phyloP scores from a whole-genome alignment of 2,888 invertebrate genomes.

The Eustalomyia histrio region DNA sequence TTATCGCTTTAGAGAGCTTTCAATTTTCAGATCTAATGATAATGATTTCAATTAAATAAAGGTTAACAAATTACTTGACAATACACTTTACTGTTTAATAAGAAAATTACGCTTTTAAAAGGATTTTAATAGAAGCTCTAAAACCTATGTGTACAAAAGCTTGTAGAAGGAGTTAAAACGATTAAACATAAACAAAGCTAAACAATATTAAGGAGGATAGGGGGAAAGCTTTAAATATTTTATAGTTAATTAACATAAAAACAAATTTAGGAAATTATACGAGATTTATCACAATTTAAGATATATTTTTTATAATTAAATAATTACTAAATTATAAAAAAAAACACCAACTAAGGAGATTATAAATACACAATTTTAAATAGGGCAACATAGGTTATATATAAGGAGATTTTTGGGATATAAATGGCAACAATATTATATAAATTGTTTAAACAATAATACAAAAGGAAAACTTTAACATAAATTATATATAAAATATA shows the following conservation, averaged over 20 bases:
- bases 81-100: slow-evolving; percentile 2
- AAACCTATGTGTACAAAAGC: slow-evolving; percentile 63
- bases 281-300: not conserved
- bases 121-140: slow-evolving; percentile 32
- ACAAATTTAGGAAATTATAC: not conserved
- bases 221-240: slow-evolving; percentile 20
- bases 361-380: not conserved
- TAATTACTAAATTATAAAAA: not conserved
- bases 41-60: not conserved
- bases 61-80: slow-evolving; percentile 1
- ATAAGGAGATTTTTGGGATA: not conserved
- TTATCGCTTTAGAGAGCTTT: not conserved
- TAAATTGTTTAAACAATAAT: slow-evolving; percentile 1
- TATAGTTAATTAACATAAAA: not conserved
- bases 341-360: not conserved
- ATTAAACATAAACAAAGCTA: slow-evolving; percentile 17
- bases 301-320: not conserved
- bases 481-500: slow-evolving; percentile 53
- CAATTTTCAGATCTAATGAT: not conserved
- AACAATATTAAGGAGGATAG: slow-evolving; percentile 4
- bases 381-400: not conserved
- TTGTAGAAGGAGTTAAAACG: slow-evolving; percentile 8
- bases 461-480: slow-evolving; percentile 17
- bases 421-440: not conserved
- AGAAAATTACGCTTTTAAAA: not conserved